These are phyloP conservation scores for Apodemus agrarius DNA, from an alignment of 2,797 vertebrate genomes.

Conservation along the genomic window DNA sequence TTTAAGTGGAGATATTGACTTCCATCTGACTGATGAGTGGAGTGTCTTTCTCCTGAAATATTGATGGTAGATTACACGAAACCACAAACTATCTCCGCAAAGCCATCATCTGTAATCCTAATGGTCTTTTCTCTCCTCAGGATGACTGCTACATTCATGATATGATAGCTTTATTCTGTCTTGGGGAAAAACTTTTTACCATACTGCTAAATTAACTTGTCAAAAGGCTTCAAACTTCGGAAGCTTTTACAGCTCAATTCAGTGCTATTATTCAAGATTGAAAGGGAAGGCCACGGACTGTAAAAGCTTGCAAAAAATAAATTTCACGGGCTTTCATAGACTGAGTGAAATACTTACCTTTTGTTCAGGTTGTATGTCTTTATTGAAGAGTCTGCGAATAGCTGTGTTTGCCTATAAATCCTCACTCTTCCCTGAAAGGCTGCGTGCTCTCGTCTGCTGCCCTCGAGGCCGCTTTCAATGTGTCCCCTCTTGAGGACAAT, in stretches of 20 bases:
- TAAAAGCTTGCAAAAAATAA: constrained; percentile 84
- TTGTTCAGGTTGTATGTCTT: constrained; percentile 83
- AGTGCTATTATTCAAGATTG: constrained; percentile 87
- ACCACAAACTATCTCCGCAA: constrained; percentile 86
- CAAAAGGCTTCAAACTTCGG: constrained; percentile 89
- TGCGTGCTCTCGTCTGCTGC: constrained; percentile 51
- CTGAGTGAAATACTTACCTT: constrained; percentile 83
- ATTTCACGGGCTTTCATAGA: constrained; percentile 79
- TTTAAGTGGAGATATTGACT: constrained; percentile 85
- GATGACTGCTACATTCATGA: constrained; percentile 85
- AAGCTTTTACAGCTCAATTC: constrained; percentile 89
- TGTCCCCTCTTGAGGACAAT: constrained; percentile 63
- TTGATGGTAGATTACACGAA: constrained; percentile 87
- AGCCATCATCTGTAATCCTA: constrained; percentile 85
- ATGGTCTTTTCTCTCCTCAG: constrained; percentile 87
- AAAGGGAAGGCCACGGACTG: constrained; percentile 86
- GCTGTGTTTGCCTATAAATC: constrained; percentile 73
- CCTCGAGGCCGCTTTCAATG: constrained; percentile 46
- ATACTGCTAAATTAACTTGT: constrained; percentile 90
- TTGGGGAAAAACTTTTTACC: constrained; percentile 88
- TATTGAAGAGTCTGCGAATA: constrained; percentile 80
- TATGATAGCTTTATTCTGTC: constrained; percentile 87
- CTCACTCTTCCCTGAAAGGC: constrained; percentile 42
- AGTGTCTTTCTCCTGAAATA: constrained; percentile 87
- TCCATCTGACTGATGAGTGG: constrained; percentile 83